Base-by-base conservation (phyloP, 2,888 invertebrate species). In the Platerodrilus igneus region DNA sequence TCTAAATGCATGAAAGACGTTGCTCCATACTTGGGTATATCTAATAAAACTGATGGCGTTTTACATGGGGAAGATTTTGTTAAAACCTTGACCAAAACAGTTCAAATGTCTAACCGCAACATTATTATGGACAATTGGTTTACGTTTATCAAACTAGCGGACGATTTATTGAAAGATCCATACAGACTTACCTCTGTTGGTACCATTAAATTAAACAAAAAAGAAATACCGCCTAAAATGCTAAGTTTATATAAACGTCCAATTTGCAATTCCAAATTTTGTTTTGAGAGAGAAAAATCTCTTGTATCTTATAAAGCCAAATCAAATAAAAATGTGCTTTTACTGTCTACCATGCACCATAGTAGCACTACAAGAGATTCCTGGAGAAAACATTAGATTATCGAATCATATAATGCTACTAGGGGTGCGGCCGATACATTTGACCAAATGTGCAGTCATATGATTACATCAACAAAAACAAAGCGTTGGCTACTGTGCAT, bases 61-160 rank as follows among this genome's bases (percentile, higher is more conserved):
- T 55, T 54, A 9, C 46, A 50, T 28, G 53, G 41, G 14, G 49
- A 51, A 37, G 56, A 52, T 47, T 57, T 41, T 39, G 44, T 55
- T 10, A 52, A 52, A 39, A 35, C 45, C 26, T 40, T 58, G 13
- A 55, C 47, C 14, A 40, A 50, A 39, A 37, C 53, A 6, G 49
- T 59, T 32, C 51, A 55, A 34, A 56, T 55, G 17, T 45, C 36
- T 19, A 50, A 53, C 19, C 28, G 52, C 27, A 55, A 52, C 36
- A 42, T 53, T 13, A 57, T 54, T 25, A 51, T 50, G 46, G 60
- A 63, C 41, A 63, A 63, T 41, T 60, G 59, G 61, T 63, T 62
- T 35, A 59, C 60, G 6, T 60, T 57, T 15, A 50, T 62, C 16
- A 41, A 53, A 11, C 35, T 62, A n/a, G 59, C 55, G 3, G 53